Evolutionary conservation across 2,797 vertebrate species (phyloP).

Genomic region (Simalia tracyae): DNA sequence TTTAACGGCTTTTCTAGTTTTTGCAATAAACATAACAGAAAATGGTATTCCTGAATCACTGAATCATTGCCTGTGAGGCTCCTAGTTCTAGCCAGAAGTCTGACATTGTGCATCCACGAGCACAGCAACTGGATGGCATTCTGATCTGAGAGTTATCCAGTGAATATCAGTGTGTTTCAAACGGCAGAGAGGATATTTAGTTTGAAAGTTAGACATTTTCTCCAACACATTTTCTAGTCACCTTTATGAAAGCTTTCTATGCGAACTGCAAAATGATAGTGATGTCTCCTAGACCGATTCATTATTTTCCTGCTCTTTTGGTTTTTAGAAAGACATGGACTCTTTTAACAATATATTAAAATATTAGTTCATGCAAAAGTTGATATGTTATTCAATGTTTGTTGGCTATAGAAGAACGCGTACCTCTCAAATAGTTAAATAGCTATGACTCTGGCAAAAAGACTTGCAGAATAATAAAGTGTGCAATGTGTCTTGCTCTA

Average conservation of each 20-base stretch:
- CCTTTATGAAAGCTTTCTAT: background rate
- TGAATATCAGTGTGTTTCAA: background rate
- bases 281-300: slow-evolving; percentile 18
- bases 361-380: slow-evolving; percentile 63
- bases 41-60: background rate
- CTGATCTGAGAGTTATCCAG: background rate
- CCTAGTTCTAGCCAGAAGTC: background rate
- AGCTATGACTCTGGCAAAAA: slow-evolving; percentile 66
- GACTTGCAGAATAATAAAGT: slow-evolving; percentile 71
- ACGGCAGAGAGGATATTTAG: background rate
- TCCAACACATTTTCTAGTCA: background rate
- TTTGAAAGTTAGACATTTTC: background rate
- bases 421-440: slow-evolving; percentile 64
- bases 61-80: background rate
- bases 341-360: slow-evolving; percentile 54
- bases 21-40: background rate
- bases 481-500: slow-evolving; percentile 41
- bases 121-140: background rate
- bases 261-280: slow-evolving; percentile 27
- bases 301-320: background rate
- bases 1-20: background rate
- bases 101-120: background rate
- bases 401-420: slow-evolving; percentile 57
- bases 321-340: slow-evolving; percentile 48
- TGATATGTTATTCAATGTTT: slow-evolving; percentile 66